phyloP scores from a whole-genome alignment of 2,113 vertebrate species.

The Ranitomeya variabilis region DNA sequence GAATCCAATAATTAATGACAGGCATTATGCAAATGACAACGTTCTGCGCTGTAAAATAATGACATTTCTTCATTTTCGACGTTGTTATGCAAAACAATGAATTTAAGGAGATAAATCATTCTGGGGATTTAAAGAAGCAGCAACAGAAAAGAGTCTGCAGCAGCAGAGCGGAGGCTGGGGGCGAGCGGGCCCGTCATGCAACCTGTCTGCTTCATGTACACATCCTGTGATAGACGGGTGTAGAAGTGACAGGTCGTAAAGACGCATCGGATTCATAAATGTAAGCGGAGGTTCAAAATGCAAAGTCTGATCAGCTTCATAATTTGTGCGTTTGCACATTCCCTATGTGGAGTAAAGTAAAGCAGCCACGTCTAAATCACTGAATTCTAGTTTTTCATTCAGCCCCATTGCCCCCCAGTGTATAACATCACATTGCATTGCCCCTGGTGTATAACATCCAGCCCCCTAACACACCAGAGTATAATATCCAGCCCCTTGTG shows the following conservation, averaged over 20 bases:
- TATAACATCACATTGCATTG: too few species aligned
- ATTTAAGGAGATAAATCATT: constrained; percentile 82
- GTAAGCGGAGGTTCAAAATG: too few species aligned
- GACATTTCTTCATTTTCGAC: constrained; percentile 86
- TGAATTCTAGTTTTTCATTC: too few species aligned
- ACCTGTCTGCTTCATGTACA: not conserved
- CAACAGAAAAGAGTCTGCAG: constrained; percentile 77
- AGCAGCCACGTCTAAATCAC: too few species aligned
- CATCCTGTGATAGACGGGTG: not conserved
- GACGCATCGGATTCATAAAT: too few species aligned
- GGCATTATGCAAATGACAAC: constrained; percentile 87
- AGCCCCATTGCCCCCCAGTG: too few species aligned
- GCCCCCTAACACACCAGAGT: too few species aligned
- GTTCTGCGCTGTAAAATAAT: constrained; percentile 84
- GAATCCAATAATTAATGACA: constrained; percentile 85
- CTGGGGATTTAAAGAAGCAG: constrained; percentile 78
- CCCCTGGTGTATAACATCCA: too few species aligned
- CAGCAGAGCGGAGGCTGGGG: constrained; percentile 65
- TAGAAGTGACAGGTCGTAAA: too few species aligned
- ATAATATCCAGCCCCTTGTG: too few species aligned
- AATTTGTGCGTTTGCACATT: too few species aligned
- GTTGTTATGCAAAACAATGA: constrained; percentile 85
- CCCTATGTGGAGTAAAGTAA: too few species aligned
- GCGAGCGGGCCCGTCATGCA: not conserved
- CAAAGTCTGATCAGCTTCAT: not conserved